Conservation (phyloP, 2,888 invertebrate genomes). For the Lottia scabra region DNA sequence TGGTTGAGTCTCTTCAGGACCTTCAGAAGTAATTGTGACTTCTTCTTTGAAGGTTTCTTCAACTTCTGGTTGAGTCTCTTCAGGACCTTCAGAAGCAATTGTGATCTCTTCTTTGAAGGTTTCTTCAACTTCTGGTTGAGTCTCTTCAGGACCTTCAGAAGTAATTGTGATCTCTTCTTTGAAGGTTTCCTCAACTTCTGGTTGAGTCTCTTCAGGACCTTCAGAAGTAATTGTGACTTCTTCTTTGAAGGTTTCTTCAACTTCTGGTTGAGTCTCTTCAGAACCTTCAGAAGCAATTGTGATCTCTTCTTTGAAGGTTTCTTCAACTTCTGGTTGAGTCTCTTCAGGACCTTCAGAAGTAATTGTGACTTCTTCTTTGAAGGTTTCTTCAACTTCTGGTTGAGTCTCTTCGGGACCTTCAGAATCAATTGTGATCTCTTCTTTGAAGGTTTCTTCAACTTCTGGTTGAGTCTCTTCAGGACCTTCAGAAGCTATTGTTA, state of each 20-base stretch:
- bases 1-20: too few relatives aligned
- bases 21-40: not conserved
- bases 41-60: conserved; percentile 4
- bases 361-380: too few relatives aligned
- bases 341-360: too few relatives aligned
- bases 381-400: too few relatives aligned
- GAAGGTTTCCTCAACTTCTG: not conserved
- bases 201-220: conserved; percentile 6
- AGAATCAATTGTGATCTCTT: too few relatives aligned
- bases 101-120: conserved; percentile 11
- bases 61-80: conserved; percentile 11
- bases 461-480: too few relatives aligned
- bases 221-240: conserved; percentile 11
- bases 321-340: too few relatives aligned
- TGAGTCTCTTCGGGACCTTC: too few relatives aligned
- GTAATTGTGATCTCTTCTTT: conserved; percentile 12
- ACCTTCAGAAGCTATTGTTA: too few relatives aligned
- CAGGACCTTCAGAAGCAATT: conserved; percentile 13
- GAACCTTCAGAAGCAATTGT: not conserved
- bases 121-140: conserved; percentile 9
- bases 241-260: not conserved
- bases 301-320: too few relatives aligned
- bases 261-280: conserved; percentile 8
- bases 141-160: conserved; percentile 2
- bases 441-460: too few relatives aligned